Base-by-base conservation (phyloP, 2,888 invertebrate species). In the Drosophila putrida region DNA sequence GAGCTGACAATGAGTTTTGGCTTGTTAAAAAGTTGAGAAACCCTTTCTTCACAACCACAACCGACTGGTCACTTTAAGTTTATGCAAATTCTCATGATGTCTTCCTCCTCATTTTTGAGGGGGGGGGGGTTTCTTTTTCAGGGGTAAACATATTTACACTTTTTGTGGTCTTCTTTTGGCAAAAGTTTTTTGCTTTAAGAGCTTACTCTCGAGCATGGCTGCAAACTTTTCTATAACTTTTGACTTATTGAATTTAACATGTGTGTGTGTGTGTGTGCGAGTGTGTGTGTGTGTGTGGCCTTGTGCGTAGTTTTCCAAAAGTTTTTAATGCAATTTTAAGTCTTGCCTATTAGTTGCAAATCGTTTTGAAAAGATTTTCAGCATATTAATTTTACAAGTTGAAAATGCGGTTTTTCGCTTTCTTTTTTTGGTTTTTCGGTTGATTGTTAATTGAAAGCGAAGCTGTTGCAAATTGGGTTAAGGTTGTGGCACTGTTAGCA, bases 261-360 rank as follows among this genome's bases (percentile, higher is more conserved):
- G 27, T 39, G 49, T 51, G n/a, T 61, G 27, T 59, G 15, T 39
- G 36, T 47, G 31, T 31, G 31, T 31, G 31, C 8, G 28, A 4
- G 10, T 39, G 20, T 60, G 20, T 62, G 27, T 51, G 51, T 60
- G 50, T 60, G 46, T 55, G 47, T 50, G 68, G 60, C 44, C 44
- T 61, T 61, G 63, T 58, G 44, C 60, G 55, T 47, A 68, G 61
- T 71, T 79, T 82, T 31, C 8, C 28, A 54, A 66, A 88, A 88
- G 66, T 82, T 78, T 81, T 86, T 86, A 83, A 83, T 88, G 87
- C 83, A 88, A 80, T 88, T 88, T 86, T 77, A 86, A 83, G 85
- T 78, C 83, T 61, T 70, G 71, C 59, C 72, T 86, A 82, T 86
- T 82, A 86, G 89, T 75, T 86, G 83, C 72, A 86, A 88, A 83